Evolutionary conservation across 2,797 vertebrate genomes (phyloP).

Genomic region (Sebastes taczanowskii): DNA sequence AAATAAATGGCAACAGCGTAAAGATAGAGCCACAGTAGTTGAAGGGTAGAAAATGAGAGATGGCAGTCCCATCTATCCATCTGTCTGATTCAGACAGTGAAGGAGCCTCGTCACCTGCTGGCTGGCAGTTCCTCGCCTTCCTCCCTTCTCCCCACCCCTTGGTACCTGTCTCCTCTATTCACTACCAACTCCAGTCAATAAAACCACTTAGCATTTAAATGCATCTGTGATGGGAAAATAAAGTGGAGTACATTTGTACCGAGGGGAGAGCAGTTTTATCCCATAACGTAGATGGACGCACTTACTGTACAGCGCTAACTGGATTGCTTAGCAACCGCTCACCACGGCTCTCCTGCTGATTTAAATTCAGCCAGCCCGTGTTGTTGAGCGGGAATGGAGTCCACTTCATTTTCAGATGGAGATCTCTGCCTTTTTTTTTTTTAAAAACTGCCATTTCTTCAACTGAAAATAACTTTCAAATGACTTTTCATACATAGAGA

Average conservation of each 20-base stretch:
- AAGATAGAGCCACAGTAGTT: slow-evolving; percentile 40
- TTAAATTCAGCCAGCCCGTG: slow-evolving; percentile 60
- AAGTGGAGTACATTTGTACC: slow-evolving; percentile 75
- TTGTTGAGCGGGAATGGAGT: slow-evolving; percentile 46
- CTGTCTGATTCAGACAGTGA: slow-evolving; percentile 50
- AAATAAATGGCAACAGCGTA: slow-evolving; percentile 35
- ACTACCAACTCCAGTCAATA: slow-evolving; percentile 74
- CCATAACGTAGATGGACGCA: slow-evolving; percentile 66
- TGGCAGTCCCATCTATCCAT: slow-evolving; percentile 61
- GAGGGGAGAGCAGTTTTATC: slow-evolving; percentile 66
- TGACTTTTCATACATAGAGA: slow-evolving; percentile 56
- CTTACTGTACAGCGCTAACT: slow-evolving; percentile 68
- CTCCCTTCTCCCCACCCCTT: slow-evolving; percentile 31
- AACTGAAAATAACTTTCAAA: slow-evolving; percentile 60
- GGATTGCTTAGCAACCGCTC: slow-evolving; percentile 76
- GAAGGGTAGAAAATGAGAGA: slow-evolving; percentile 63
- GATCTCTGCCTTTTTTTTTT: slow-evolving; percentile 37
- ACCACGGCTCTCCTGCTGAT: slow-evolving; percentile 51
- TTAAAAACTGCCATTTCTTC: slow-evolving; percentile 27
- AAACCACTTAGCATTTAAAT: slow-evolving; percentile 83
- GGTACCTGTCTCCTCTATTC: slow-evolving; percentile 68
- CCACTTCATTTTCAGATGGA: slow-evolving; percentile 68
- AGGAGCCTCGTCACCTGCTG: slow-evolving; percentile 59
- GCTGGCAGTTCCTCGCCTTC: slow-evolving; percentile 39
- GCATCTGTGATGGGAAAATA: slow-evolving; percentile 78